Base-by-base conservation (phyloP, 2,797 vertebrate genomes). In the Champsocephalus gunnari region DNA sequence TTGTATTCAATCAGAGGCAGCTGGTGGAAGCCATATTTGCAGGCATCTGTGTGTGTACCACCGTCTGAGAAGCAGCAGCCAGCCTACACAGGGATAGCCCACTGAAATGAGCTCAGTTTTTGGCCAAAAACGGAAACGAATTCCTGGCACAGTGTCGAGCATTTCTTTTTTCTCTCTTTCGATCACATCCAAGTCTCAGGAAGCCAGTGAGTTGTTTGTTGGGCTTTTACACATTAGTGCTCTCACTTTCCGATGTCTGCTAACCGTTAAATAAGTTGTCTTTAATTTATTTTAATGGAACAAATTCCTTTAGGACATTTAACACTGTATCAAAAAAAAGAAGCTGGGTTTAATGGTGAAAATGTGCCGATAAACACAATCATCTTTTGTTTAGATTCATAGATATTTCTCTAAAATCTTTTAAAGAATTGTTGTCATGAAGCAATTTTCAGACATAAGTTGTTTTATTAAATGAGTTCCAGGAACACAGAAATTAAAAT, bases 1-100 rank as follows among this genome's bases (percentile, higher is more conserved):
- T 94, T 89, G 91, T 92, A 75, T 92, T 92, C 88, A 90, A 91
- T 91, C 89, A 81, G 89, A 93, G 92, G 92, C 93, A 94, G 92
- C 91, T 93, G 92, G 89, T 89, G 91, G 91, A 91, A 93, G 93
- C 91, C 92, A 93, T 93, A 88, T 95, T 94, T 92, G 87, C 91
- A 89, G 90, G 88, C 86, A 91, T 94, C 91, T 93, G 89, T 93
- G 88, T 91, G 92, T 92, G 90, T 91, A 92, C 91, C 90, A 88
- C 82, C 70, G 88, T 87, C 82, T 91, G 88, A 91, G 89, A 83
- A 87, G 92, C 92, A 90, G 87, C 87, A 92, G 86, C 84, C 90
- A 92, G 92, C 91, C 91, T 94, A 92, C 84, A 68, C 86, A 88
- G 89, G 93, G 92, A 93, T 93, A 92, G 89, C 92, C 87, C 79